Percentiles rank a stretch among this genome's conserved stretches.
Evolutionary conservation across 1,140 invertebrate genomes (phyloP).

Genomic region (Saccostrea cuccullata): DNA sequence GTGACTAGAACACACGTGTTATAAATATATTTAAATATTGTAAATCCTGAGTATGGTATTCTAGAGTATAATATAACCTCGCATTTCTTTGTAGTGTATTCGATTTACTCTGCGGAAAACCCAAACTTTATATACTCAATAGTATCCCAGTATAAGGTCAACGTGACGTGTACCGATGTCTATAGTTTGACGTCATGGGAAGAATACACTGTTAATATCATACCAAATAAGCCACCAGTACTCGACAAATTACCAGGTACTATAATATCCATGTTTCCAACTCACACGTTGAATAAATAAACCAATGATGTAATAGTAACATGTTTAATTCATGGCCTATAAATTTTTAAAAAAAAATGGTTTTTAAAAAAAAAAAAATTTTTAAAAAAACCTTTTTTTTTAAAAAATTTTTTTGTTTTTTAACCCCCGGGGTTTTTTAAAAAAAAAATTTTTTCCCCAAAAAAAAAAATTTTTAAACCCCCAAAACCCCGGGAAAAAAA

Average conservation of each 20-base stretch:
- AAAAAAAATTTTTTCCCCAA: too few species aligned
- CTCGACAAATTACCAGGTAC: constrained; percentile 36
- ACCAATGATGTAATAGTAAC: too few species aligned
- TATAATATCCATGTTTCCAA: too few species aligned
- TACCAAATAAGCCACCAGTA: constrained; percentile 1
- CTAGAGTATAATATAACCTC: background rate
- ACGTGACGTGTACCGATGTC: constrained; percentile 33
- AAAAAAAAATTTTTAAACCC: too few species aligned
- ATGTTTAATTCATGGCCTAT: too few species aligned
- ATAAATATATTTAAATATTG: background rate
- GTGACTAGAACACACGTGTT: background rate
- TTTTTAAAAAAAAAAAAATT: too few species aligned
- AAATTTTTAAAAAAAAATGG: too few species aligned
- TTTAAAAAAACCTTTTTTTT: too few species aligned
- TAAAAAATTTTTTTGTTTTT: too few species aligned
- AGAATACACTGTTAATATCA: constrained; percentile 24
- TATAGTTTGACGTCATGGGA: constrained; percentile 30
- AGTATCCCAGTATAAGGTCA: constrained; percentile 32
- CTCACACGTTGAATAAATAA: too few species aligned
- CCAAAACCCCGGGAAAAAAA: too few species aligned
- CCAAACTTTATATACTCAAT: background rate
- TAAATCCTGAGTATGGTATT: background rate
- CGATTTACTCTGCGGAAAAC: constrained; percentile 32
- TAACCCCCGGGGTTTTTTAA: too few species aligned
- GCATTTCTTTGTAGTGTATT: constrained; percentile 20